These are phyloP conservation scores for Scaptodrosophila latifasciaeformis DNA, from an alignment of 2,888 invertebrate genomes.

Conservation along the genomic window DNA sequence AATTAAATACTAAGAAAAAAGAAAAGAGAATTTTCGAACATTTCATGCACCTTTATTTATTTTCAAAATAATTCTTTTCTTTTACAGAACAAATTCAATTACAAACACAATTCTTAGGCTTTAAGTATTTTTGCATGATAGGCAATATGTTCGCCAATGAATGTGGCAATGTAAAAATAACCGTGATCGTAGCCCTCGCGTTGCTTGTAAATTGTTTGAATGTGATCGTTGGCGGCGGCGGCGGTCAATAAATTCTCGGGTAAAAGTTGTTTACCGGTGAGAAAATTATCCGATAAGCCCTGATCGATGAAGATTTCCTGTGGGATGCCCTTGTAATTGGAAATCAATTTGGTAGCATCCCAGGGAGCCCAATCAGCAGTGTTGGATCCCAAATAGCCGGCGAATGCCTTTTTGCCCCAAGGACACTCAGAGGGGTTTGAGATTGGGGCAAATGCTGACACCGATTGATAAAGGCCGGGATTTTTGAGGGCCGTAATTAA, in stretches of 20 bases:
- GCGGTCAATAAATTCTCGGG: conserved; percentile 85
- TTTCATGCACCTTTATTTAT: too few species aligned
- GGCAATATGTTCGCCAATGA: conserved; percentile 92
- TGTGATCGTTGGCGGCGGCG: conserved; percentile 76
- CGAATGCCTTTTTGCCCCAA: conserved; percentile 92
- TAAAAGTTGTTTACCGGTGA: conserved; percentile 83
- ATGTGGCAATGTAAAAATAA: conserved; percentile 93
- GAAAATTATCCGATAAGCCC: conserved; percentile 89
- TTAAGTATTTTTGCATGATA: conserved; percentile 90
- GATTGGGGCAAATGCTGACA: conserved; percentile 97
- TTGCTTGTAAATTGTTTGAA: conserved; percentile 82
- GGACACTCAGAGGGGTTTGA: conserved; percentile 88
- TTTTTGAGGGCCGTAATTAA: conserved; percentile 91
- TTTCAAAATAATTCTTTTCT: too few species aligned
- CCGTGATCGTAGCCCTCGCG: conserved; percentile 95
- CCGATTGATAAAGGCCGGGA: conserved; percentile 89
- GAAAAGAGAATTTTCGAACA: too few species aligned
- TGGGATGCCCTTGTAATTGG: conserved; percentile 88
- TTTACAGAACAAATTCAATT: conserved; percentile 5
- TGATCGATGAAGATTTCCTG: conserved; percentile 91
- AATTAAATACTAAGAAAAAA: too few species aligned
- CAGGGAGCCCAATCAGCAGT: conserved; percentile 84
- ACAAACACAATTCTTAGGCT: conserved; percentile 25
- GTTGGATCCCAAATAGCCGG: conserved; percentile 85
- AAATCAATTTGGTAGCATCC: conserved; percentile 91